Percentiles rank a stretch among this genome's conserved stretches.
phyloP scores from a whole-genome alignment of 2,888 invertebrate species.

The Ectemnius cavifrons region DNA sequence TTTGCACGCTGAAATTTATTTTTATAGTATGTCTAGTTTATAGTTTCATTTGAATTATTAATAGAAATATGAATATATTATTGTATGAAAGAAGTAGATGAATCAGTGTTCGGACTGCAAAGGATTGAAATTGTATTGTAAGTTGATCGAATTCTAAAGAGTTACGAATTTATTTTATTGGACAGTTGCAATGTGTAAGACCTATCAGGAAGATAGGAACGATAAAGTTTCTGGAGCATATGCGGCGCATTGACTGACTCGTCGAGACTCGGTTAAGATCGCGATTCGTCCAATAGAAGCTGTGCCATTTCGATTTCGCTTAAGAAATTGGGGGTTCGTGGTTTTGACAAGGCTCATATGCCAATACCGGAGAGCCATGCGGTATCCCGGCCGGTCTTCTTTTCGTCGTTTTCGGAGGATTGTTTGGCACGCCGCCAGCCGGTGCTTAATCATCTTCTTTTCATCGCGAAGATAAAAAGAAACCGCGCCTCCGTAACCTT shows the following conservation, averaged over 20 bases:
- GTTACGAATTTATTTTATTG: neutral
- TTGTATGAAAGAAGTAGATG: too few relatives aligned
- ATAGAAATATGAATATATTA: too few relatives aligned
- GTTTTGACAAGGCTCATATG: constrained; percentile 36
- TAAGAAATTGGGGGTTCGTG: constrained; percentile 43
- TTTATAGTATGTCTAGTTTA: too few relatives aligned
- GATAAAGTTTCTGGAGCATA: neutral
- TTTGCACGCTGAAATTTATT: too few relatives aligned
- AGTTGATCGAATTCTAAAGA: neutral
- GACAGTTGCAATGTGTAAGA: neutral
- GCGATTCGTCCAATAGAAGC: constrained; percentile 13
- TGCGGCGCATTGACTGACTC: neutral
- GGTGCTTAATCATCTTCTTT: constrained; percentile 52
- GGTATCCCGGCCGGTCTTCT: constrained; percentile 27
- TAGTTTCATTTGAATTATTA: too few relatives aligned
- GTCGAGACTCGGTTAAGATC: neutral
- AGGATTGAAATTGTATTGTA: too few relatives aligned
- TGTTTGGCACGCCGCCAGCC: constrained; percentile 52
- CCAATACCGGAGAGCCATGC: constrained; percentile 25
- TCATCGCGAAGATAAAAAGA: constrained; percentile 51
- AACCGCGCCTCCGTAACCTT: constrained; percentile 33
- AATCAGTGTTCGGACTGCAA: too few relatives aligned
- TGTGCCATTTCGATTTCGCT: constrained; percentile 31
- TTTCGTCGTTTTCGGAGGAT: constrained; percentile 40
- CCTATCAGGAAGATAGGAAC: neutral